phyloP scores from a whole-genome alignment of 1,140 invertebrate species.

The Teleogryllus occipitalis region DNA sequence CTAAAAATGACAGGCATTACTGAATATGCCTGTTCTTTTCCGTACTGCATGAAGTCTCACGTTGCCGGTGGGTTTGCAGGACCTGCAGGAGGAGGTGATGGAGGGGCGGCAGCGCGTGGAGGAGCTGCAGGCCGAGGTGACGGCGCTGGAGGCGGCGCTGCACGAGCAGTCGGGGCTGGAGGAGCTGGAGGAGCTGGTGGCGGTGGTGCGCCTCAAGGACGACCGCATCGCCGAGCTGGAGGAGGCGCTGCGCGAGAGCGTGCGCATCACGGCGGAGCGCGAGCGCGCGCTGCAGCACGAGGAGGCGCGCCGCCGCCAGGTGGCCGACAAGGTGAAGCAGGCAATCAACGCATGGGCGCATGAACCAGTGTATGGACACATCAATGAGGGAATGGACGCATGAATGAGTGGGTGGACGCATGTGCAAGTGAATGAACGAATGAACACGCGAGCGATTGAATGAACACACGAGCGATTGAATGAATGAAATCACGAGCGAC shows the following conservation, averaged over 20 bases:
- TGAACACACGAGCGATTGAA: too few relatives aligned
- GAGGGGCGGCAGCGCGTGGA: conserved; percentile 14
- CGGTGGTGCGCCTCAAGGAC: conserved; percentile 39
- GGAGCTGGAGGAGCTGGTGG: conserved; percentile 43
- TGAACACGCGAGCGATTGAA: too few relatives aligned
- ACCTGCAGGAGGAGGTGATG: conserved; percentile 8
- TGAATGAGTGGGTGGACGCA: too few relatives aligned
- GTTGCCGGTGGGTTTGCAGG: not conserved
- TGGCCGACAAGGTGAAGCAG: conserved; percentile 56
- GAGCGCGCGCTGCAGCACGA: conserved; percentile 53
- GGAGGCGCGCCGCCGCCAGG: conserved; percentile 47
- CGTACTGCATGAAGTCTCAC: too few relatives aligned
- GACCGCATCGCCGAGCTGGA: conserved; percentile 70
- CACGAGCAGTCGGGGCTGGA: conserved; percentile 29
- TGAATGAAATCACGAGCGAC: too few relatives aligned
- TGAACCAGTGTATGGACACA: too few relatives aligned
- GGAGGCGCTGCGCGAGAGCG: conserved; percentile 61
- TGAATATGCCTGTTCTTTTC: too few relatives aligned
- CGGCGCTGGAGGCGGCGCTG: conserved; percentile 25
- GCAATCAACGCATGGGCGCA: too few relatives aligned
- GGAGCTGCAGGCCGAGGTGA: conserved; percentile 26
- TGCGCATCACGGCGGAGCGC: conserved; percentile 52
- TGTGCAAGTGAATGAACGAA: too few relatives aligned
- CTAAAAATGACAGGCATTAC: too few relatives aligned
- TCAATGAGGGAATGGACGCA: too few relatives aligned